Evolutionary conservation across 2,797 vertebrate species (phyloP).

Genomic region (Hafferia zeledoni): DNA sequence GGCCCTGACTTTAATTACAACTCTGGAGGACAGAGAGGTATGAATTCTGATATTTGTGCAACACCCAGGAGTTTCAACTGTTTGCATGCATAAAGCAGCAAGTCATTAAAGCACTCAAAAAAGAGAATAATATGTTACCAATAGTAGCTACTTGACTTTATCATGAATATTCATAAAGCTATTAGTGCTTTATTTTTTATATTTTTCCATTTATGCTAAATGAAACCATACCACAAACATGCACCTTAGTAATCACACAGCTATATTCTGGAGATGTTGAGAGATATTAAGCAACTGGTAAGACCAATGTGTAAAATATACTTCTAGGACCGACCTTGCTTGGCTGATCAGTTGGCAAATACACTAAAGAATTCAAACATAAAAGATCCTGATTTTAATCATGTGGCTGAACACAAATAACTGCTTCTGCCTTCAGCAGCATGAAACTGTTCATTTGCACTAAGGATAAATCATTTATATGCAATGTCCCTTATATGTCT

Average conservation of each 20-base stretch:
- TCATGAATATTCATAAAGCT: slow-evolving; percentile 9
- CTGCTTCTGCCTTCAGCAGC: background rate
- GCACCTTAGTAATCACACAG: background rate
- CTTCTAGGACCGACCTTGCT: background rate
- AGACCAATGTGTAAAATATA: background rate
- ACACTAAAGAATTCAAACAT: background rate
- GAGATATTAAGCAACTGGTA: background rate
- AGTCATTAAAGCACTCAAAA: background rate
- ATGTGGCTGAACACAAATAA: background rate
- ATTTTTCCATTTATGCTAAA: background rate
- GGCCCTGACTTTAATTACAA: background rate
- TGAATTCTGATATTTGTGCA: background rate
- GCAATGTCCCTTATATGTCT: background rate
- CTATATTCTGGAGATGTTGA: background rate
- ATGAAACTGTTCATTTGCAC: background rate
- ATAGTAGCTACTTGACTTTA: background rate
- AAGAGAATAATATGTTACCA: background rate
- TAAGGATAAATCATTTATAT: background rate
- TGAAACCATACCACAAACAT: background rate
- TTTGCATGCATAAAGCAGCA: background rate
- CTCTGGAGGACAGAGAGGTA: background rate
- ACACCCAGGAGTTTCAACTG: background rate
- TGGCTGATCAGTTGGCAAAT: background rate
- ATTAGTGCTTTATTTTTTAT: background rate
- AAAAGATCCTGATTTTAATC: background rate